phyloP scores from a whole-genome alignment of 1,140 invertebrate genomes.

The Neodiprion pinetum region DNA sequence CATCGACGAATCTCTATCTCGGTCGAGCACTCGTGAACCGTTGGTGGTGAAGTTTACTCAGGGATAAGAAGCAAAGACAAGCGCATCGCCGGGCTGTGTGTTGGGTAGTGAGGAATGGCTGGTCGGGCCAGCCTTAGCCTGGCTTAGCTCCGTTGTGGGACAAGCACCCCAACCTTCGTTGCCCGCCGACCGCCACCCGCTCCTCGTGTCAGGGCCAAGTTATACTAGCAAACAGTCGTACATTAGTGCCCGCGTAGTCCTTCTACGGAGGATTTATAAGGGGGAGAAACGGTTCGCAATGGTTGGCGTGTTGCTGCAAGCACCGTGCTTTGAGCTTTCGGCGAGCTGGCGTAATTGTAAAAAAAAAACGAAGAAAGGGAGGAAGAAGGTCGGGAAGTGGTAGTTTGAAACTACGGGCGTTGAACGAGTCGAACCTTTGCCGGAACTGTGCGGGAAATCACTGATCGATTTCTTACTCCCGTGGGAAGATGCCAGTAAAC shows the following conservation, averaged over 20 bases:
- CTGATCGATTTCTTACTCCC: not conserved
- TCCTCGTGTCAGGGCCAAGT: conserved; percentile 62
- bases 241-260: conserved; percentile 62
- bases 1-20: conserved; percentile 55
- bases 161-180: too few species aligned
- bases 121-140: conserved; percentile 60
- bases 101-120: conserved; percentile 59
- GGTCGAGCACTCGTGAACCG: conserved; percentile 29
- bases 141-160: conserved; percentile 48
- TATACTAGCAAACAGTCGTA: conserved; percentile 64
- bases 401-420: too few species aligned
- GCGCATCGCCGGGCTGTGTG: conserved; percentile 43
- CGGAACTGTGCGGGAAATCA: not conserved
- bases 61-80: conserved; percentile 58
- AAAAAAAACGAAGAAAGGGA: too few species aligned
- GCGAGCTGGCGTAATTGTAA: not conserved
- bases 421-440: too few species aligned
- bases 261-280: conserved; percentile 60
- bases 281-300: conserved; percentile 25
- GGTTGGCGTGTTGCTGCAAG: too few species aligned
- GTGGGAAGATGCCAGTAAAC: not conserved
- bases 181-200: conserved; percentile 53
- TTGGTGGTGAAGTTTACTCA: conserved; percentile 52
- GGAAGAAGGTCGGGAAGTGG: too few species aligned
- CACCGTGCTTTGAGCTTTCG: not conserved